phyloP scores from a whole-genome alignment of 2,797 vertebrate species.

The Microchirus variegatus region DNA sequence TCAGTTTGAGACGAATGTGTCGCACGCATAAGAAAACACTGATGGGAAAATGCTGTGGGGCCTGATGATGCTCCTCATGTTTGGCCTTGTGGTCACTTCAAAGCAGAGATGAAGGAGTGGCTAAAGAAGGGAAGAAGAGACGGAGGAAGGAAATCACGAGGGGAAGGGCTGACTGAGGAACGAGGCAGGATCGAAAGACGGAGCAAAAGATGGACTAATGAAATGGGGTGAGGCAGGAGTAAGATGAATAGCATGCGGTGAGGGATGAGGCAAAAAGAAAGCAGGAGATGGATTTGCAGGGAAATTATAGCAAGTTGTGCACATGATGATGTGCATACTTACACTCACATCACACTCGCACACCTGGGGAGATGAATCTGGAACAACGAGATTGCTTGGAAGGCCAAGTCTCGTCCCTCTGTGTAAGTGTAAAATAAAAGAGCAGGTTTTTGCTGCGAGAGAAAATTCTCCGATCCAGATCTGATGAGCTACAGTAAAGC shows the following conservation, averaged over 20 bases:
- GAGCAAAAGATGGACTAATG: conserved; percentile 10
- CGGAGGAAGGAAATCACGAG: background rate
- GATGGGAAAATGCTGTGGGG: conserved; percentile 24
- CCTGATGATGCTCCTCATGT: conserved; percentile 38
- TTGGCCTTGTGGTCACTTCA: conserved; percentile 59
- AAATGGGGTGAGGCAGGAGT: conserved; percentile 9
- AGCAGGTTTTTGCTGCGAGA: conserved; percentile 31
- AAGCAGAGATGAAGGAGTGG: conserved; percentile 45
- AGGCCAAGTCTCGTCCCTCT: conserved; percentile 1
- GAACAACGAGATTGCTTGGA: conserved; percentile 11
- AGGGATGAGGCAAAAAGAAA: conserved; percentile 28
- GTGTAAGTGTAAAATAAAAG: conserved; percentile 9
- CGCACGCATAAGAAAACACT: conserved; percentile 5
- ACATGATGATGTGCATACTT: background rate
- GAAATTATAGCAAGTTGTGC: conserved; percentile 1
- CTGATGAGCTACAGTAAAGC: conserved; percentile 43
- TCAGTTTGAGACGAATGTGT: conserved; percentile 46
- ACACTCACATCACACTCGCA: conserved; percentile 1
- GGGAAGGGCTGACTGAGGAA: background rate
- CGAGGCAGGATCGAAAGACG: conserved; percentile 18
- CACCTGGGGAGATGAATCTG: conserved; percentile 28
- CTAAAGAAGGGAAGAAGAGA: conserved; percentile 34
- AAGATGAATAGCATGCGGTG: conserved; percentile 33
- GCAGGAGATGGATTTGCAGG: conserved; percentile 11
- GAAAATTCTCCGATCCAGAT: conserved; percentile 33